Evolutionary conservation across 2,113 vertebrate genomes (phyloP).

Genomic region (Camelus dromedarius): DNA sequence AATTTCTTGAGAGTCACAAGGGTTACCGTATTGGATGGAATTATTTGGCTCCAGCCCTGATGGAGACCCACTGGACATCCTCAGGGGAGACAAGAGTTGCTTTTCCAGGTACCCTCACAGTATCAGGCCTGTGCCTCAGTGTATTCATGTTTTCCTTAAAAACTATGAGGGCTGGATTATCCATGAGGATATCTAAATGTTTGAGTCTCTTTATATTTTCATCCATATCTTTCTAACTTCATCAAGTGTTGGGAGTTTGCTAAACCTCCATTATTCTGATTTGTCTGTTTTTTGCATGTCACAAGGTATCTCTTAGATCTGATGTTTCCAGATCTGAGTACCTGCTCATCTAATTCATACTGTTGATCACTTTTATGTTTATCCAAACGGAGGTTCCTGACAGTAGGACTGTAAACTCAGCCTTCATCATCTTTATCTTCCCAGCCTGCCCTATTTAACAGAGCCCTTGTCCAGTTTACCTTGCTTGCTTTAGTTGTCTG

Average conservation of each 20-base stretch:
- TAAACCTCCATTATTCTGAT: not conserved
- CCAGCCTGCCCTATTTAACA: not conserved
- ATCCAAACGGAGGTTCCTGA: not conserved
- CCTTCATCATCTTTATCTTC: not conserved
- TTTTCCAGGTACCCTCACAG: not conserved
- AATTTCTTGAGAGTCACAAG: not conserved
- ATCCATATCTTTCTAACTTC: not conserved
- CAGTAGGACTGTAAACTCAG: not conserved
- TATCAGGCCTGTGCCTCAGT: not conserved
- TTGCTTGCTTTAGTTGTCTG: not conserved
- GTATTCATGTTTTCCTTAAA: not conserved
- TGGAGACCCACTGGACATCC: not conserved
- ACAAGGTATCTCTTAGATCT: not conserved
- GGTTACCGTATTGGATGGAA: not conserved
- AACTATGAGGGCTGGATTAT: not conserved
- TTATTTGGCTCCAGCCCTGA: not conserved
- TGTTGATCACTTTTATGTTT: slow-evolving; percentile 12
- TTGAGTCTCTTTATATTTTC: not conserved
- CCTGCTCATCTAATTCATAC: not conserved
- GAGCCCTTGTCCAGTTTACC: not conserved
- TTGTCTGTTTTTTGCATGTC: not conserved
- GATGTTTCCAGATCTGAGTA: not conserved
- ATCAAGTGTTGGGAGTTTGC: not conserved
- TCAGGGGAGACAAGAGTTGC: not conserved
- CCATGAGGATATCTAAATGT: not conserved